Conservation (phyloP, 2,888 invertebrate species). For the Eupithecia tripunctaria region DNA sequence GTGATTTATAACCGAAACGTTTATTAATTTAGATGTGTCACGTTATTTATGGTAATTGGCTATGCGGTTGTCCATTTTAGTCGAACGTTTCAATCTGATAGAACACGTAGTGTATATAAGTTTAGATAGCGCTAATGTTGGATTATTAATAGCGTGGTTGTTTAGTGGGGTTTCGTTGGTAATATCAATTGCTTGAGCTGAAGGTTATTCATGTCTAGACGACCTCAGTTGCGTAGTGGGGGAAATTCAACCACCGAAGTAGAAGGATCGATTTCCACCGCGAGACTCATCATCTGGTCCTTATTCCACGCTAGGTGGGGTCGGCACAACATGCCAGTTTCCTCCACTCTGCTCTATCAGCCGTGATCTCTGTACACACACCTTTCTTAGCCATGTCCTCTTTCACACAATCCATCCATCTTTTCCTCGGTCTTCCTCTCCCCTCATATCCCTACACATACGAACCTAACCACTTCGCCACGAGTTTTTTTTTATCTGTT, state of each 20-base stretch:
- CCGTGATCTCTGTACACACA: too few relatives aligned
- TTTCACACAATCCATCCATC: too few relatives aligned
- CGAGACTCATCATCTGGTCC: too few relatives aligned
- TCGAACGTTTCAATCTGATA: slow-evolving; percentile 57
- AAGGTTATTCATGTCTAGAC: neutral
- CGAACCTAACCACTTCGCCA: too few relatives aligned
- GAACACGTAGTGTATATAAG: slow-evolving; percentile 46
- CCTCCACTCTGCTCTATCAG: too few relatives aligned
- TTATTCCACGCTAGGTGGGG: too few relatives aligned
- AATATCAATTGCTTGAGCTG: neutral
- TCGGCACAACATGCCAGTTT: too few relatives aligned
- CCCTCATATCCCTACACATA: too few relatives aligned
- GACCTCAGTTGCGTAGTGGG: neutral
- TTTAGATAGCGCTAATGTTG: slow-evolving; percentile 36
- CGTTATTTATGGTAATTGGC: slow-evolving; percentile 69
- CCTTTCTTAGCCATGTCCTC: too few relatives aligned
- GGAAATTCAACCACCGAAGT: neutral
- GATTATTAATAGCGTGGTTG: slow-evolving; percentile 25
- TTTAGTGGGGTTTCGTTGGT: neutral
- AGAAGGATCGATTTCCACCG: neutral
- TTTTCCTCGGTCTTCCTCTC: too few relatives aligned
- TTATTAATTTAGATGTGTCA: slow-evolving; percentile 74
- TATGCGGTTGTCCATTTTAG: slow-evolving; percentile 57
- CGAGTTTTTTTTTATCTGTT: too few relatives aligned
- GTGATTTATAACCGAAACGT: slow-evolving; percentile 69